These are phyloP conservation scores for Halocynthia roretzi DNA, from an alignment of 23 tunicate species.

Conservation along the genomic window DNA sequence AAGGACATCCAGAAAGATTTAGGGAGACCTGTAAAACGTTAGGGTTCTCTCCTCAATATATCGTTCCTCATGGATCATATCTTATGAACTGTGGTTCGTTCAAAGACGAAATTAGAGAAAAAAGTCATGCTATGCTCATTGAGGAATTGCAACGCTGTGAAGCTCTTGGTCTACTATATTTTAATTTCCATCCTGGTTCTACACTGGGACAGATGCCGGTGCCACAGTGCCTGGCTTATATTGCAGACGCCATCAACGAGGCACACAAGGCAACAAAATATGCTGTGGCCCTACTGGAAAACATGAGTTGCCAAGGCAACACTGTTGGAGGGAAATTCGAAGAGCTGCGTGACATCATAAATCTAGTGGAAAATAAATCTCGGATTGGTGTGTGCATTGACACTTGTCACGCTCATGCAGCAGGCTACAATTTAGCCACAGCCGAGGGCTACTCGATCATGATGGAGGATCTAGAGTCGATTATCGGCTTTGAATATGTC, in stretches of 20 bases:
- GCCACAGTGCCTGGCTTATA: slow-evolving; percentile 6
- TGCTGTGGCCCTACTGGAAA: slow-evolving; percentile 16
- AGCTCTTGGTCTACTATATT: slow-evolving; percentile 9
- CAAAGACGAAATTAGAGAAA: slow-evolving; percentile 9
- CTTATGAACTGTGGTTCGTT: slow-evolving; percentile 26
- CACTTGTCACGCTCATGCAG: slow-evolving; percentile 28
- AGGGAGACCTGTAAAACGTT: slow-evolving; percentile 13
- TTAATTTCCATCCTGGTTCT: slow-evolving; percentile 26
- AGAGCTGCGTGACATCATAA: slow-evolving; percentile 15
- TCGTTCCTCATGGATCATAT: slow-evolving; percentile 29
- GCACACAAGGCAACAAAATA: slow-evolving; percentile 15
- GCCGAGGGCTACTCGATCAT: slow-evolving; percentile 9
- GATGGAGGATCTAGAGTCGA: slow-evolving; percentile 7
- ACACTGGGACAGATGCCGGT: slow-evolving; percentile 20
- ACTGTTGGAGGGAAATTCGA: slow-evolving; percentile 26
- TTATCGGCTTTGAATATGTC: slow-evolving; percentile 17
- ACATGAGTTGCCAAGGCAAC: slow-evolving; percentile 30
- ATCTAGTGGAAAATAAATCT: slow-evolving; percentile 6
- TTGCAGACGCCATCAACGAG: slow-evolving; percentile 19
- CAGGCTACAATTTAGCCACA: slow-evolving; percentile 15
- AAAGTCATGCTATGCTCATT: slow-evolving; percentile 14
- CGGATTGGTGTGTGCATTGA: slow-evolving; percentile 25
- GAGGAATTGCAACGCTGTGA: slow-evolving; percentile 25
- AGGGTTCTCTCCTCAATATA: slow-evolving; percentile 7
- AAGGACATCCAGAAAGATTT: slow-evolving; percentile 4